Conservation (phyloP, 1,140 invertebrate genomes). For the Marisa cornuarietis region DNA sequence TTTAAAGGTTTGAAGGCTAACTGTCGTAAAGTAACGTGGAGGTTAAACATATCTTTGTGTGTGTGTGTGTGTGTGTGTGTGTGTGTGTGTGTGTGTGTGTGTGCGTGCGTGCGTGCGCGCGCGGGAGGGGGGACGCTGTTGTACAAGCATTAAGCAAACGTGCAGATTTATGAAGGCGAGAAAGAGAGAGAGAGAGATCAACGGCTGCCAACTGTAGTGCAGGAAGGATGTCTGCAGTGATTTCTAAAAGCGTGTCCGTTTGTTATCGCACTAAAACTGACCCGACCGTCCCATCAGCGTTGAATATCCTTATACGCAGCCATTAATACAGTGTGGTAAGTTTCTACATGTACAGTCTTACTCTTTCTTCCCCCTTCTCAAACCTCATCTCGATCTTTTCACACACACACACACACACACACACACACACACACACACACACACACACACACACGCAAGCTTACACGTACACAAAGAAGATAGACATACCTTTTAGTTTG, state of each 20-base stretch:
- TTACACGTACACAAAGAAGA: not conserved
- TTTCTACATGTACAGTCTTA: not conserved
- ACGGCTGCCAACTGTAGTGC: not conserved
- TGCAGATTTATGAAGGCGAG: too few relatives aligned
- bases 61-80: not conserved
- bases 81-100: slow-evolving; percentile 1
- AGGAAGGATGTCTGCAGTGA: not conserved
- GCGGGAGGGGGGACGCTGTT: not conserved
- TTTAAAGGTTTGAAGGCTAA: not conserved
- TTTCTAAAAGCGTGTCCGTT: not conserved
- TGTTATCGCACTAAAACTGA: not conserved
- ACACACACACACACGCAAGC: slow-evolving; percentile 7
- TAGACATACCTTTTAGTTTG: not conserved
- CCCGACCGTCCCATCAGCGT: not conserved
- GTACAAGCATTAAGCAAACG: too few relatives aligned
- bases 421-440: slow-evolving; percentile 2
- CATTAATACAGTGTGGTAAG: not conserved
- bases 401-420: slow-evolving; percentile 5
- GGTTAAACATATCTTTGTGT: not conserved
- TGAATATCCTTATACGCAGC: not conserved
- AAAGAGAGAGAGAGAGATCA: too few relatives aligned
- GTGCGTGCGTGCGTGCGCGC: not conserved
- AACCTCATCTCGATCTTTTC: not conserved
- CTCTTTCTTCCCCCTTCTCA: not conserved
- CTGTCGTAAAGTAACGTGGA: not conserved